Base-by-base conservation (phyloP, 2,888 invertebrate genomes). In the Drosophila longiperda region DNA sequence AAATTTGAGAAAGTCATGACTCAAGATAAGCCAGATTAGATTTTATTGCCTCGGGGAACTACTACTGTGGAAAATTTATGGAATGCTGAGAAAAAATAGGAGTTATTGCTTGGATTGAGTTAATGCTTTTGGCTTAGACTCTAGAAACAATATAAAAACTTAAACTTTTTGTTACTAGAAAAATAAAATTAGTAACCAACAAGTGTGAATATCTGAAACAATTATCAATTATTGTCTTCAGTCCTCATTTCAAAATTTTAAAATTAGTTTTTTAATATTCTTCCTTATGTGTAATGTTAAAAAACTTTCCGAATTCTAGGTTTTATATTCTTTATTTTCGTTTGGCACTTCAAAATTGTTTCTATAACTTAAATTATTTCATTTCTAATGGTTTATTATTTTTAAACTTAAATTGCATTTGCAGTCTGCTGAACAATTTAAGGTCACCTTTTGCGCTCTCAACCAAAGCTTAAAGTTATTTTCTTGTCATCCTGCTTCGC, bases 1-100 rank as follows among this genome's bases (percentile, higher is more conserved):
- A 38, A 29, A 53, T 45, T 69, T 55, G 61, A 50, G 32, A 40
- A 63, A 50, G 67, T 58, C 65, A 78, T 82, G 73, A 74, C 57
- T 77, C 76, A 71, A 54, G 49, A 85, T 89, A 84, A 82, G 55
- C 49, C n/a, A 87, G 90, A 89, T 85, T 84, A 74, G 63, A 71
- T 74, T 85, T 66, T 68, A 59, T 73, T 66, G 63, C 79, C 58
- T 49, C 15, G 45, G 45, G 49, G 61, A 71, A n/a, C 38, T 38
- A 29, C 26, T 26, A 63, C 38, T 60, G 9, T 33, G 36, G 20
- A 4, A 29, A 49, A 59, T 66, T 42, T 75, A 65, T 53, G 48
- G 34, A 9, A 9, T 23, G 6, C n/a, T 26, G 11, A 1, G 50
- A 2, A 23, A 33, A 38, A n/a, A 12, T 23, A 11, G 50, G 8